Base-by-base conservation (phyloP, 2,113 vertebrate genomes). In the Ascaphus truei region DNA sequence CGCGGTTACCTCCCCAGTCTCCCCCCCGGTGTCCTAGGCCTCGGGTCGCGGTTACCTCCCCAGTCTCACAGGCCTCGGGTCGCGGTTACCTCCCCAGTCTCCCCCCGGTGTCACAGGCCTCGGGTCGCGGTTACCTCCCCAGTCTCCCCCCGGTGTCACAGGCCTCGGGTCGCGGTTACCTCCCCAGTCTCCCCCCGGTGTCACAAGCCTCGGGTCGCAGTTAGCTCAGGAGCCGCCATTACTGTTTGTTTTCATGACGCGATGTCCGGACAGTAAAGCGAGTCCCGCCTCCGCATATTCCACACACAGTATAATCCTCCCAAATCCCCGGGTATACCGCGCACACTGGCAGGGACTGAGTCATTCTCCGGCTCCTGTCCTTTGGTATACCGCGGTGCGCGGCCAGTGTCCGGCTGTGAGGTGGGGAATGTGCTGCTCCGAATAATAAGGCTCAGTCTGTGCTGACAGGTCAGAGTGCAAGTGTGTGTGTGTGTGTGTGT, bases 191-290 rank as follows among this genome's bases (percentile, higher is more conserved):
- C 15, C 1, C 57, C 10, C 30, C 41, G 11, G 4, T 1, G 7
- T 41, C 36, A 34, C 66, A n/a, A 50, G 18, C 59, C n/a, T 26
- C 2, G 34, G 22, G 18, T 50, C 47, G 10, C 10, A 13, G 22
- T 12, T 13, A 1, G 27, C 18, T 7, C 34, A 25, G 18, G 8
- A 5, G 33, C 34, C 33, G 63, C 63, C 63, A 66, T 66, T 55
- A 66, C 36, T 66, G 63, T 66, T 66, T 66, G 63, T 66, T 66
- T 66, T 66, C 50, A 33, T 53, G 16, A 52, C 48, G 48, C 27
- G 16, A 52, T 33, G 48, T 20, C 18, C 31, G n/a, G 23, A 3
- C 3, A 3, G 36, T 31, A 30, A 55, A 41, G 25, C 13, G 10
- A 36, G 16, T 11, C 3, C 33, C 1, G 11, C 36, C 15, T 1